These are phyloP conservation scores for Orthosia incerta DNA, from an alignment of 2,888 invertebrate genomes.

Conservation along the genomic window DNA sequence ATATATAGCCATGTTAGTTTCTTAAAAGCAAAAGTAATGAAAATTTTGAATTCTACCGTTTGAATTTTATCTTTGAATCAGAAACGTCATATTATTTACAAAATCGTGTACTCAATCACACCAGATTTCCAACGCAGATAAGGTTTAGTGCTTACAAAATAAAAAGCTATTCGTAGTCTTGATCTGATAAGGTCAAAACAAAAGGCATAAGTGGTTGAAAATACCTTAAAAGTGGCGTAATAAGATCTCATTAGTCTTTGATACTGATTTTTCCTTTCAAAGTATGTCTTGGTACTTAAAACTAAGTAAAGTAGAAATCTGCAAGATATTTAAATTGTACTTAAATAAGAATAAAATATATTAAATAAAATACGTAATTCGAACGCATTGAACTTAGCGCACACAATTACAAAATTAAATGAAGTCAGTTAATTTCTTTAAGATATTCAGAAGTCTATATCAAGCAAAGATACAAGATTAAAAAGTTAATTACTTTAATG, in stretches of 20 bases:
- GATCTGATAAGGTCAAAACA: slow-evolving; percentile 59
- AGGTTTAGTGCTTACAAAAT: slow-evolving; percentile 49
- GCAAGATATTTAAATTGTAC: not conserved
- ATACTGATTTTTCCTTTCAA: slow-evolving; percentile 55
- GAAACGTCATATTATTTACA: slow-evolving; percentile 33
- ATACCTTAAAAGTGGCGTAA: slow-evolving; percentile 46
- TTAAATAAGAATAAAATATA: not conserved
- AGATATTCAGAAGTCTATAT: not conserved
- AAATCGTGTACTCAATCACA: slow-evolving; percentile 41
- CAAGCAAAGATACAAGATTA: not conserved
- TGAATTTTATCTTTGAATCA: too few species aligned
- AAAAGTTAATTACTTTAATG: not conserved
- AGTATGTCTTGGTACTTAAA: slow-evolving; percentile 21
- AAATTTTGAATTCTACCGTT: too few species aligned
- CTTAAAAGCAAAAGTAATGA: slow-evolving; percentile 1
- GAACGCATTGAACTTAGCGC: not conserved
- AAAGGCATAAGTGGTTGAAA: slow-evolving; percentile 55
- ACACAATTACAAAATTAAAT: not conserved
- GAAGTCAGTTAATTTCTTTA: not conserved
- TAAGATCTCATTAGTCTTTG: slow-evolving; percentile 57
- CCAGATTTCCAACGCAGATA: slow-evolving; percentile 54
- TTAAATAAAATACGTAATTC: not conserved
- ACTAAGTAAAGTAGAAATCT: not conserved
- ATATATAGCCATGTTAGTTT: not conserved
- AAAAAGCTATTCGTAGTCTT: slow-evolving; percentile 56